phyloP scores from a whole-genome alignment of 2,113 vertebrate species.

The Myrmecophaga tridactyla region DNA sequence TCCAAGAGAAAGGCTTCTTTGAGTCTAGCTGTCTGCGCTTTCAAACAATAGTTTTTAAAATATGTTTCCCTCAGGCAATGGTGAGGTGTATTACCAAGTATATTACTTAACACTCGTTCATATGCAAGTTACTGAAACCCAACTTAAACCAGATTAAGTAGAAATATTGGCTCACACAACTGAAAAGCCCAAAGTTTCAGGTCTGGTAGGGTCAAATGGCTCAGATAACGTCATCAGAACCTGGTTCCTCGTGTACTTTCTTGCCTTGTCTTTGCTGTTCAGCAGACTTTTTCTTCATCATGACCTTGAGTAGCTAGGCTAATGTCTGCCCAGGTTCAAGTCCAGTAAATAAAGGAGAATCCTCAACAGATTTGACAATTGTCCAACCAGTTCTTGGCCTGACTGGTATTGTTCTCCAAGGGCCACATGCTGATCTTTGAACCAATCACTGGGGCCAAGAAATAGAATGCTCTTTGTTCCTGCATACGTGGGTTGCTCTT shows the following conservation, averaged over 20 bases:
- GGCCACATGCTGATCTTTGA: not conserved
- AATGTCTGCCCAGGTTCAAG: not conserved
- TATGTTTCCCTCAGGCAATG: not conserved
- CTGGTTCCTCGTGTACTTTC: not conserved
- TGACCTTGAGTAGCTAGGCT: not conserved
- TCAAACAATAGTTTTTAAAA: not conserved
- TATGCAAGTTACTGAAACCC: not conserved
- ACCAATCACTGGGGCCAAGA: not conserved
- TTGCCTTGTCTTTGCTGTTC: not conserved
- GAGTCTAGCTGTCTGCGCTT: not conserved
- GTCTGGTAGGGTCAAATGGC: not conserved
- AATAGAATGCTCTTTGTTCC: accelerated
- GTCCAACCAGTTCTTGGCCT: not conserved
- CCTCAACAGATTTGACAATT: not conserved
- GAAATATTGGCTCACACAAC: not conserved
- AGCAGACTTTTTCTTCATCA: not conserved
- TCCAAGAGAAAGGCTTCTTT: not conserved
- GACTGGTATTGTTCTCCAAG: not conserved
- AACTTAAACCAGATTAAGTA: not conserved
- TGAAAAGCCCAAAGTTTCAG: not conserved
- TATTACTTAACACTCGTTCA: not conserved
- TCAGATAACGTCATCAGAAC: too few relatives aligned
- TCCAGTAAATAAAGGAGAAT: not conserved
- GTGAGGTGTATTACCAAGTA: not conserved
- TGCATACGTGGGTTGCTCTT: accelerated